Evolutionary conservation across 1,140 invertebrate species (phyloP).

Genomic region (Pantala flavescens): DNA sequence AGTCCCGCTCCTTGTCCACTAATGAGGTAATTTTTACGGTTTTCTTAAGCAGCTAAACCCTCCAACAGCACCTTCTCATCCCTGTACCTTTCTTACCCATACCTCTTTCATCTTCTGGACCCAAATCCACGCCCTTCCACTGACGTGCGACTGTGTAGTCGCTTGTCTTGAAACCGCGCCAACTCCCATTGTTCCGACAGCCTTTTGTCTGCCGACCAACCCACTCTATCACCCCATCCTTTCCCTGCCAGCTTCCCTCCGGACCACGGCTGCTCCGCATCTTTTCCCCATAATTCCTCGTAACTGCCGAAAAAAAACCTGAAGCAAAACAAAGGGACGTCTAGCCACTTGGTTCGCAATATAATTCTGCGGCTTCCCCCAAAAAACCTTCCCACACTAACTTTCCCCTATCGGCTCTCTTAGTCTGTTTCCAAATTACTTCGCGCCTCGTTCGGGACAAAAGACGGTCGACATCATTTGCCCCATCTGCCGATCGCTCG

Average conservation of each 20-base stretch:
- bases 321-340: background rate
- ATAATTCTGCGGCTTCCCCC: background rate
- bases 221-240: background rate
- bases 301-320: background rate
- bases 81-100: background rate
- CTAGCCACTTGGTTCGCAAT: background rate
- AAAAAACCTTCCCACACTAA: background rate
- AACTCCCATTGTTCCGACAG: conserved; percentile 4
- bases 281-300: background rate
- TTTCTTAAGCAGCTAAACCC: too few relatives aligned
- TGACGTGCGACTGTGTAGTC: background rate
- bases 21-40: too few relatives aligned
- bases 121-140: background rate
- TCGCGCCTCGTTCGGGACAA: background rate
- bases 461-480: background rate
- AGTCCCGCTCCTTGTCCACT: too few relatives aligned
- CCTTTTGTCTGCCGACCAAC: background rate
- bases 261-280: background rate
- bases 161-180: conserved; percentile 1
- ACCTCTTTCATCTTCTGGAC: background rate
- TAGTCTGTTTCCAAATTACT: background rate
- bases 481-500: conserved; percentile 1
- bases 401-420: background rate
- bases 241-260: background rate
- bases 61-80: background rate